Percentiles rank a stretch among this genome's conserved stretches.
Evolutionary conservation across 2,888 invertebrate species (phyloP).

Genomic region (Myopa testacea): DNA sequence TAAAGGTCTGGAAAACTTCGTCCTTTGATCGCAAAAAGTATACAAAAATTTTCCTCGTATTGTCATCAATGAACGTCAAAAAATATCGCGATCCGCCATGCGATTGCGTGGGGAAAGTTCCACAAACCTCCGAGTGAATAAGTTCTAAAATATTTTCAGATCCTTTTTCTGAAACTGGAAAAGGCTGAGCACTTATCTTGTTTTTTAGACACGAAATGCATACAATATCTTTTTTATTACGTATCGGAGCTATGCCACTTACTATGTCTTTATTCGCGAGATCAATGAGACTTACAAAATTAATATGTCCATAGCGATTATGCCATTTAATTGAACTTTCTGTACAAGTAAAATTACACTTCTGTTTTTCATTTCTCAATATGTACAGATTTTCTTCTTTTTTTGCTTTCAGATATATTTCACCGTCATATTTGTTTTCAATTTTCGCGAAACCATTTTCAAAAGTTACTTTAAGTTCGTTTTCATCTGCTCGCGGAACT

Average conservation of each 20-base stretch:
- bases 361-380: neutral
- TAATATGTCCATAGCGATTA: constrained; percentile 18
- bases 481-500: neutral
- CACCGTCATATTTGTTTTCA: neutral
- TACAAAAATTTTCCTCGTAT: constrained; percentile 12
- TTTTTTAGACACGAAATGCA: constrained; percentile 37
- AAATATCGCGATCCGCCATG: neutral
- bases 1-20: constrained; percentile 12
- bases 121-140: constrained; percentile 17
- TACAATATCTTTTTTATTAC: neutral
- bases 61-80: neutral
- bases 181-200: constrained; percentile 39
- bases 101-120: constrained; percentile 7
- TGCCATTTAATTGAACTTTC: constrained; percentile 14
- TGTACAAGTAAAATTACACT: neutral
- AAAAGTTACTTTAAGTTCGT: neutral
- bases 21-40: constrained; percentile 8
- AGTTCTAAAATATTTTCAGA: constrained; percentile 20
- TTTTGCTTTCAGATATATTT: neutral
- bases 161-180: constrained; percentile 31
- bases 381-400: neutral
- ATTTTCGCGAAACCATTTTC: neutral
- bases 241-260: neutral
- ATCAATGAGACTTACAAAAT: constrained; percentile 1
- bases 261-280: constrained; percentile 13